Evolutionary conservation across 2,113 vertebrate species (phyloP), one percentile per base, ranked within the genome.

Genomic region (Nothocercus nigrocapillus): DNA sequence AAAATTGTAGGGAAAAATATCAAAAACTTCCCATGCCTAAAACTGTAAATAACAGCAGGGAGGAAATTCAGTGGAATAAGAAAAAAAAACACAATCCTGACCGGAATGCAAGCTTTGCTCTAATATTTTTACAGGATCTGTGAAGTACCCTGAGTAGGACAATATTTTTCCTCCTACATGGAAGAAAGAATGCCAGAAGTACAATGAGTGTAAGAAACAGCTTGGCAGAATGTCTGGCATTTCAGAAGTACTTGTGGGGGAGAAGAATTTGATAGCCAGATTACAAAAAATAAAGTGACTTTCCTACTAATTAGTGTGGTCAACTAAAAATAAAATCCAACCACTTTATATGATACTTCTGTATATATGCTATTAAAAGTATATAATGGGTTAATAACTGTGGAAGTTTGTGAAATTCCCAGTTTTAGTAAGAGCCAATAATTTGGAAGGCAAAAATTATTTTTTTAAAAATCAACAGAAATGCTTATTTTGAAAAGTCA

Each of bases 141-240:
- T 64, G 86, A 86, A 92, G 42, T 34, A 20, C 40, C 73, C 69
- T 88, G 70, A 92, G 90, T 63, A 83, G 77, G 77, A 84, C 64
- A 90, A 67, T 88, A 93, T 92, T 93, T 93, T 85, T 83, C 82
- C 76, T 91, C 92, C 96, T 15, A 74, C 49, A 0, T 81, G 24
- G 61, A 83, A 67, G 68, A 88, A 32, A 78, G 45, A 28, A 81
- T 54, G 76, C 72, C 90, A 94, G 44, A 94, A 94, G 75, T 74
- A 92, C 82, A 88, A 61, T n/a, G 82, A 80, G 51, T 22, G 11
- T 8, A 59, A 88, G 45, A 90, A 95, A 89, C 66, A 87, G 69
- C 69, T 79, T 95, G 83, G 66, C 62, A 90, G 61, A 87, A 74
- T 5, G 54, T 34, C 25, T 95, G 90, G 59, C 92, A 93, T 96